Evolutionary conservation across 2,888 invertebrate genomes (phyloP), one percentile per base, ranked within the genome.

Genomic region (Luffia ferchaultella): DNA sequence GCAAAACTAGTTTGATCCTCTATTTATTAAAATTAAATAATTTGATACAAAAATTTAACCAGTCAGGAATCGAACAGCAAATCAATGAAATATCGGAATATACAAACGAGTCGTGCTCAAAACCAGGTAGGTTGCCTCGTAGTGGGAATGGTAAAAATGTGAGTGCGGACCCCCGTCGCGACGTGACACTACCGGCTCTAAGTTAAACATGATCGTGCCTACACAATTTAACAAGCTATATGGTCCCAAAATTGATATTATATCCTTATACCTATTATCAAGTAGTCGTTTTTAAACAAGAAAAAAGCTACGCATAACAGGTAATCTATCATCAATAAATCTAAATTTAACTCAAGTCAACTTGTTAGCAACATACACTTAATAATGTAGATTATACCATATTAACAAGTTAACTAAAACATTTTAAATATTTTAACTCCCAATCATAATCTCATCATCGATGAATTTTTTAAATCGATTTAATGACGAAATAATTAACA

Each of bases 61-160:
- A 12, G 5, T 30, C 30, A 12, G 30, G 30, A 30, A 30, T 30
- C 30, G 12, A 30, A 30, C 30, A 7, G 30, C 30, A 30, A 30
- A 30, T 12, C 3, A 30, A 30, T 12, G 30, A 3, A 7, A 30
- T 12, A 12, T 3, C 30, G 3, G 30, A 30, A 7, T 30, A 12
- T 7, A 30, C 30, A 12, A 7, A 12, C 30, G 12, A 30, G 30
- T 7, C 30, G 12, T n/a, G 12, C 30, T 30, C 30, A 3, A 30
- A 3, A 59, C 54, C 68, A 75, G 69, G 72, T 72, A 73, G 64
- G 59, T n/a, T 56, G 55, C 63, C 65, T 67, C 65, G 65, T 20
- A 49, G 19, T 63, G 68, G 68, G 73, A 73, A 74, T 71, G 70
- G 68, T 69, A 71, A 73, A 74, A 73, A 73, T 68, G 67, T 67